Evolutionary conservation across 2,113 vertebrate species (phyloP), one percentile per base, ranked within the genome.

Genomic region (Hippocampus barbouri): DNA sequence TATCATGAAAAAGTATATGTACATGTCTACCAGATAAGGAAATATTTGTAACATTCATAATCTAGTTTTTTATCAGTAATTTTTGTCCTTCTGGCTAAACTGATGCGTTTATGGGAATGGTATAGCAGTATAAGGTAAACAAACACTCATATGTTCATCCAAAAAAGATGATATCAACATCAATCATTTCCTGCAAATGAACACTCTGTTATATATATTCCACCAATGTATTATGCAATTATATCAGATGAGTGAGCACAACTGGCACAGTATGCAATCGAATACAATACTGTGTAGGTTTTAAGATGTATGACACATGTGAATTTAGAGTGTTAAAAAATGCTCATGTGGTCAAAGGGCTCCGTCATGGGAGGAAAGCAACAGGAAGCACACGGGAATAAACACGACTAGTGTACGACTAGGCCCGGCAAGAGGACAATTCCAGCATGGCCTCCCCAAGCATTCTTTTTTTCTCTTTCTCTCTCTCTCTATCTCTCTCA

Each of bases 401-500:
- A 64, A 64, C n/a, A 64, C 20, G 4, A 34, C 34, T 34, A n/a
- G 62, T 41, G 34, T 40, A 38, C 20, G 9, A 40, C 16, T 10
- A 40, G 30, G 60, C 23, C n/a, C 9, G 23, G 56, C 30, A 40
- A 41, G 10, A 63, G 38, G 4, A 41, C 2, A 63, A 63, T 20
- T 57, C 8, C 34, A 63, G 38, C 18, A 3, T 40, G 34, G 14
- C 12, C 15, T 21, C 18, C 20, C 4, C 4, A 34, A 34, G 34
- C 34, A 20, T 27, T 11, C 34, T 64, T 23, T 30, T 76, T 75
- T 27, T 11, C 34, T 64, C 11, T 30, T 76, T 75, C 66, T 60
- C 77, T 69, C 76, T 79, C 79, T 77, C 77, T 23, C 4, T 56
- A 72, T 6, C 73, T 14, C 78, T 86, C 70, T 74, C 83, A 73